These are phyloP conservation scores for Lepidostoma basale DNA, from an alignment of 1,140 invertebrate species.

Conservation along the genomic window DNA sequence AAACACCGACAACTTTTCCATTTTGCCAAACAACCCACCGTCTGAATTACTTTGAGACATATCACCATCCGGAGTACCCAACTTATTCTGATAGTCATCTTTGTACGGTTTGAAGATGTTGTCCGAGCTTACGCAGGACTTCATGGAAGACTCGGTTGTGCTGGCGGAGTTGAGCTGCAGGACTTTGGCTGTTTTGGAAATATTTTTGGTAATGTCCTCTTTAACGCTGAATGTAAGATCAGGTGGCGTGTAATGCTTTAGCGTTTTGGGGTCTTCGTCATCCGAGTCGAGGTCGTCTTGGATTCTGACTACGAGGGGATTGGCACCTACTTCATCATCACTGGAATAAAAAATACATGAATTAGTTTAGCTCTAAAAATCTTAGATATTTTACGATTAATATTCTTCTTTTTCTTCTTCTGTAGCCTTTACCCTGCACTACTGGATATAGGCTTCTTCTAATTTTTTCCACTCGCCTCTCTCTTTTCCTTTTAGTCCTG, in stretches of 20 bases:
- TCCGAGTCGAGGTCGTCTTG: constrained; percentile 86
- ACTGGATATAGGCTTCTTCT: no score
- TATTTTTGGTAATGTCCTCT: constrained; percentile 20
- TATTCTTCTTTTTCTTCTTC: no score
- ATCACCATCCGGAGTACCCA: constrained; percentile 20
- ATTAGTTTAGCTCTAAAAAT: no score
- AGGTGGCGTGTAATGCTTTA: background rate
- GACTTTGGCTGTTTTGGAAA: constrained; percentile 30
- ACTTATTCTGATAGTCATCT: constrained; percentile 2
- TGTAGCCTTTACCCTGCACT: no score
- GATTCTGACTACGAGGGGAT: constrained; percentile 86
- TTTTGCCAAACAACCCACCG: constrained; percentile 33
- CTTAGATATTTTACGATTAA: no score
- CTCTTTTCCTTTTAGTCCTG: no score
- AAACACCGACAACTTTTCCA: constrained; percentile 32
- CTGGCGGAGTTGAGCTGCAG: constrained; percentile 1
- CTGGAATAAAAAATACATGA: constrained; percentile 60
- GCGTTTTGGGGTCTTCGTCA: constrained; percentile 56
- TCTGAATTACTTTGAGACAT: background rate
- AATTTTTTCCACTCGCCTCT: no score
- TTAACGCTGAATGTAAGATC: constrained; percentile 5
- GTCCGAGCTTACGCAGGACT: constrained; percentile 11
- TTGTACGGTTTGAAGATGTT: constrained; percentile 27
- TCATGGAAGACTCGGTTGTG: background rate
- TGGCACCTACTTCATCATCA: constrained; percentile 75